Evolutionary conservation across 2,797 vertebrate genomes (phyloP), one percentile per base, ranked within the genome.

Genomic region (Heterohyrax brucei): DNA sequence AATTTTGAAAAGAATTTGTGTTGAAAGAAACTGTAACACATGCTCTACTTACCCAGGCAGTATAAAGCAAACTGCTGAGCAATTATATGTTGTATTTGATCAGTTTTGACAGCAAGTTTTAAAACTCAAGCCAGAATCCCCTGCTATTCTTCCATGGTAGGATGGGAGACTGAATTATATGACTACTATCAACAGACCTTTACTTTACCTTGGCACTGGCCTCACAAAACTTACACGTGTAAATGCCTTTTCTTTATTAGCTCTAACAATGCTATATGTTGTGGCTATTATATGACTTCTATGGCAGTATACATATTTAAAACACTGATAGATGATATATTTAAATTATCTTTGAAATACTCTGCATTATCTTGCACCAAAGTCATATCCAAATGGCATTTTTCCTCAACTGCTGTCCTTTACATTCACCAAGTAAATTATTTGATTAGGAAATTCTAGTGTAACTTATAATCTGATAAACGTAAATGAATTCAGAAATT

Each of bases 31-130:
- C 44, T 44, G 9, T 0, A 79, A 46, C 82, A 81, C 83, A 77
- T 91, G 90, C 14, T 95, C 28, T 91, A 77, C 62, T 61, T 93
- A 92, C 62, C 24, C 26, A 86, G 24, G 77, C 81, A 85, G 46
- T 53, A 16, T 87, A 85, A 33, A 93, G 86, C 30, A 68, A 95
- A 95, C 59, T 87, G n/a, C 46, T 93, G 39, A 94, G 61, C 78
- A 94, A 48, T 97, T 93, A 95, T 59, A 50, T 79, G 64, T 44
- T 91, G 53, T n/a, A 87, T 93, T 76, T 97, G 78, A 95, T 89
- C 87, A 73, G 44, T 89, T 93, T 87, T 97, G 95, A 96, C 94
- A 97, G n/a, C 7, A 33, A 91, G 46, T 82, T 80, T 92, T 92
- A 59, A 89, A 96, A 50, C 10, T 87, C 30, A 84, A 89, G 95